Evolutionary conservation across 2,888 invertebrate species (phyloP).

Genomic region (Chydorus sphaericus): DNA sequence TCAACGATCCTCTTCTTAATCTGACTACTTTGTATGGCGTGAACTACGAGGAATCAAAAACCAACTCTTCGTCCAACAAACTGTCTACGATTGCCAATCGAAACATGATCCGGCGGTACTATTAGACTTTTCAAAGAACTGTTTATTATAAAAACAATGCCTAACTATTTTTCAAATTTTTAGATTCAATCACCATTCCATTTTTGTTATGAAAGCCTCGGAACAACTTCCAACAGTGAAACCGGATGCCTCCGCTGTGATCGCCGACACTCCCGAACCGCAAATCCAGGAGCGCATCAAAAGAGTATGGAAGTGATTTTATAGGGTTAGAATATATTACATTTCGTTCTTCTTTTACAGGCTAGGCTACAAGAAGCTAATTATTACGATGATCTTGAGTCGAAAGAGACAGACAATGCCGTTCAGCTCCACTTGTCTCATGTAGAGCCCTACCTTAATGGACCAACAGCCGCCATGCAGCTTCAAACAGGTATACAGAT

Average conservation of each 20-base stretch:
- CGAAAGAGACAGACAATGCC: slow-evolving; percentile 28
- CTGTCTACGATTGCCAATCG: slow-evolving; percentile 42
- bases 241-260: slow-evolving; percentile 6
- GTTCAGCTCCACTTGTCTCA: slow-evolving; percentile 48
- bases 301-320: slow-evolving; percentile 5
- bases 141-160: not conserved
- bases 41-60: slow-evolving; percentile 31
- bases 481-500: not conserved
- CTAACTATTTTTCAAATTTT: slow-evolving; percentile 12
- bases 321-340: too few species aligned
- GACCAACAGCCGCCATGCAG: slow-evolving; percentile 39
- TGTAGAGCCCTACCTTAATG: slow-evolving; percentile 63
- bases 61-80: not conserved
- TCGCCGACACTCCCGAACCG: not conserved
- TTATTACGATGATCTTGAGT: slow-evolving; percentile 65
- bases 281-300: not conserved
- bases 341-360: too few species aligned
- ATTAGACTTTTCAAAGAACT: not conserved
- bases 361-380: slow-evolving; percentile 65
- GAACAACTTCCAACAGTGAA: slow-evolving; percentile 20
- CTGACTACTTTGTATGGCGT: slow-evolving; percentile 55
- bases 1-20: slow-evolving; percentile 69
- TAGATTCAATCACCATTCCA: slow-evolving; percentile 92
- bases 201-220: slow-evolving; percentile 59
- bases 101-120: slow-evolving; percentile 66